Percentiles rank a stretch among this genome's conserved stretches.
phyloP scores from a whole-genome alignment of 2,888 invertebrate species.

The Nomada fabriciana region DNA sequence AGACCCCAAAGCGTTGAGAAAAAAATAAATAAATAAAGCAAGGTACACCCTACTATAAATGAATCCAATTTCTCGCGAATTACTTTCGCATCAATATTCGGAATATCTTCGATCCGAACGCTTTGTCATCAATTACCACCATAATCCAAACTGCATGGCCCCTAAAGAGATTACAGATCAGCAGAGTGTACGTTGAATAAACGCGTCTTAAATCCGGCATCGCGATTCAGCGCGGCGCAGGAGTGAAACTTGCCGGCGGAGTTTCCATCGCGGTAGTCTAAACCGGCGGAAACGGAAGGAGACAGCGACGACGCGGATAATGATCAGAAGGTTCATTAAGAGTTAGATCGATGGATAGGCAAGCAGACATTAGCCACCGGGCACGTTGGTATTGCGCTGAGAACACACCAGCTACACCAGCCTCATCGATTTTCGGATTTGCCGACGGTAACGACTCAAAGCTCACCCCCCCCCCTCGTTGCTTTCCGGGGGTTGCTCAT shows the following conservation, averaged over 20 bases:
- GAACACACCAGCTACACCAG: constrained; percentile 32
- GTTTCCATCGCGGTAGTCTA: constrained; percentile 10
- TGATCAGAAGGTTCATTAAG: constrained; percentile 65
- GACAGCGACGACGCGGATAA: constrained; percentile 53
- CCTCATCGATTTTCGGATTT: constrained; percentile 65
- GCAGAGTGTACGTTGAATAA: not conserved
- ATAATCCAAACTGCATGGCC: no score
- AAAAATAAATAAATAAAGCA: no score
- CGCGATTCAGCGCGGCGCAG: not conserved
- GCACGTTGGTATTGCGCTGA: constrained; percentile 31
- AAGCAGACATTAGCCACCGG: constrained; percentile 54
- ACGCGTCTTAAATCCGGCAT: not conserved
- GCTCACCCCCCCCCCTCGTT: constrained; percentile 35
- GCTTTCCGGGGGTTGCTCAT: constrained; percentile 43
- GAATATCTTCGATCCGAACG: no score
- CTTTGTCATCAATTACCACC: no score
- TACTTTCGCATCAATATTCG: no score
- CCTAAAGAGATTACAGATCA: constrained; percentile 3
- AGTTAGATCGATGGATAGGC: constrained; percentile 57
- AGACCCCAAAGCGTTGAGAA: no score
- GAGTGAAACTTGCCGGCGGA: constrained; percentile 23
- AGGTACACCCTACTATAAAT: no score
- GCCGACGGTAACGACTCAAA: constrained; percentile 53
- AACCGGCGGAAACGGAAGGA: constrained; percentile 43
- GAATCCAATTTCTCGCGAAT: no score